These are phyloP conservation scores for Isaurus tuberculatus DNA, from an alignment of 92 coral and sea anemone genomes.

Conservation along the genomic window DNA sequence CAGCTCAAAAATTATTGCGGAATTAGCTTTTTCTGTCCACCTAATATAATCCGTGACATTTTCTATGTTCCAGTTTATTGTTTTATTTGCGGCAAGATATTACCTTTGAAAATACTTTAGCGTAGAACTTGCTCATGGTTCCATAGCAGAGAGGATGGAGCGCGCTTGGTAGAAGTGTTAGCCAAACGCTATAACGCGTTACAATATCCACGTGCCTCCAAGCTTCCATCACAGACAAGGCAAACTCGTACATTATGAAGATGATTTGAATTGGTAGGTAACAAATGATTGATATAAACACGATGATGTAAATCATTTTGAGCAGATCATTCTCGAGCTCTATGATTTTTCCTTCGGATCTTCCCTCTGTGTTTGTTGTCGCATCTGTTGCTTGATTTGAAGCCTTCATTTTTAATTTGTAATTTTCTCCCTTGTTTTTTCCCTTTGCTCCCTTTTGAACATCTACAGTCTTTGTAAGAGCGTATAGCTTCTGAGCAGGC, in stretches of 20 bases:
- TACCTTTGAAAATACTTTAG: conserved; percentile 35
- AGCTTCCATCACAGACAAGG: not conserved
- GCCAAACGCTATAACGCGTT: conserved; percentile 25
- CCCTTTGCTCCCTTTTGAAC: not conserved
- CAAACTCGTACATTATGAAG: conserved; percentile 32
- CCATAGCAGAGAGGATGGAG: conserved; percentile 45
- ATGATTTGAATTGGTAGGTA: conserved; percentile 28
- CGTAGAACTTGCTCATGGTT: conserved; percentile 48
- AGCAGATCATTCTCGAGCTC: conserved; percentile 36
- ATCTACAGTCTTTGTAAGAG: not conserved
- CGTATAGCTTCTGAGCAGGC: conserved; percentile 10
- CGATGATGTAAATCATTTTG: conserved; percentile 42
- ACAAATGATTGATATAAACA: conserved; percentile 28
- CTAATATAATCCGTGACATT: too few species aligned
- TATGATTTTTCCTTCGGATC: not conserved
- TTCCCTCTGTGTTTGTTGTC: not conserved
- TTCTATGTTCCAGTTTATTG: too few species aligned
- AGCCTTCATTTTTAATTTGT: not conserved
- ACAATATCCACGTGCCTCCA: conserved; percentile 24
- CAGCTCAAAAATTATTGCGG: too few species aligned
- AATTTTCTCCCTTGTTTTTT: not conserved
- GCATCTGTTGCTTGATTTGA: not conserved
- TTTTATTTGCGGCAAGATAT: conserved; percentile 17
- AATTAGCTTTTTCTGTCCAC: too few species aligned
- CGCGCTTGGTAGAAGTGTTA: conserved; percentile 25